phyloP scores from a whole-genome alignment of 1,140 invertebrate species.

The Fopius arisanus region DNA sequence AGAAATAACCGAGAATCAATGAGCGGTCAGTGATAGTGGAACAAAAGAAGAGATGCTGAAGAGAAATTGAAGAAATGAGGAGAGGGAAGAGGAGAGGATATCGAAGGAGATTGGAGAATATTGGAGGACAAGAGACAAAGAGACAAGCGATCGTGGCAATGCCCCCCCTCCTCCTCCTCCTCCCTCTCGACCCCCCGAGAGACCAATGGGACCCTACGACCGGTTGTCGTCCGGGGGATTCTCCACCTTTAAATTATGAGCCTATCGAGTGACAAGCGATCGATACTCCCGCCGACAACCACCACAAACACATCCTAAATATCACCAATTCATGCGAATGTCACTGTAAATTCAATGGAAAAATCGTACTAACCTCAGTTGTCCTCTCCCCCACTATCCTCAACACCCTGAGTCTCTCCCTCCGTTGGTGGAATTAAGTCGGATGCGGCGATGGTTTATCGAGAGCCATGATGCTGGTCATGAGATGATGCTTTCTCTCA shows the following conservation, averaged over 20 bases:
- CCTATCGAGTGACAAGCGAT: neutral
- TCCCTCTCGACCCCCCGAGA: neutral
- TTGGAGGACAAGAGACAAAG: neutral
- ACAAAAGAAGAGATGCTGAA: constrained; percentile 22
- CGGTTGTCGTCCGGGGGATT: neutral
- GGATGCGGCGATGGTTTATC: too few species aligned
- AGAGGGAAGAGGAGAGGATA: neutral
- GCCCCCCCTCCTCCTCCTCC: constrained; percentile 21
- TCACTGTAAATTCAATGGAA: neutral
- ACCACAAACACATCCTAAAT: neutral
- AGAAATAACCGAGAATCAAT: constrained; percentile 20
- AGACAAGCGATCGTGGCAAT: neutral
- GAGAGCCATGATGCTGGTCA: neutral
- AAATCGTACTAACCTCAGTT: too few species aligned
- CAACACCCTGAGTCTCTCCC: too few species aligned
- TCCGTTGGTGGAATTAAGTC: too few species aligned
- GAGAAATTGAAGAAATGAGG: neutral
- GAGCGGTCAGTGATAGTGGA: constrained; percentile 20
- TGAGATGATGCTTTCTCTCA: neutral
- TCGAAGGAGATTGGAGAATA: neutral
- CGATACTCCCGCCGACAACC: neutral
- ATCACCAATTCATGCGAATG: neutral
- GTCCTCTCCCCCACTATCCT: too few species aligned
- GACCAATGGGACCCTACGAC: neutral
- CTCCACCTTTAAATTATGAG: neutral